These are phyloP conservation scores for Platichthys flesus DNA, from an alignment of 2,113 vertebrate genomes.

Conservation along the genomic window DNA sequence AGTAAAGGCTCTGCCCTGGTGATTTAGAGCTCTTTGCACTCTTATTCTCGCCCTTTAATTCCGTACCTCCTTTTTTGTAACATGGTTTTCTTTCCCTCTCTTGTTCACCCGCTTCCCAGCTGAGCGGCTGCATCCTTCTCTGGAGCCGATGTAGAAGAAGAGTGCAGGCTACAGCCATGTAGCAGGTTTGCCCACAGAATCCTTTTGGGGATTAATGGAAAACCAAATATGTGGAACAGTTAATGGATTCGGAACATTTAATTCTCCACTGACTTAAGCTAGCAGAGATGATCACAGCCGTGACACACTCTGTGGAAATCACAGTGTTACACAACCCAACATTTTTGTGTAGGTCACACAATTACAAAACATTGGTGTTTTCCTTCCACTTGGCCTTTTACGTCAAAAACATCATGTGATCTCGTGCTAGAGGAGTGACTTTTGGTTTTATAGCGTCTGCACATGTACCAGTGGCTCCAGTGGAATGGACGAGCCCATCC, in stretches of 20 bases:
- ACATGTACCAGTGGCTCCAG: constrained; percentile 5
- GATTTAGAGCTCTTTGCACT: constrained; percentile 5
- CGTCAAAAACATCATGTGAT: constrained; percentile 4
- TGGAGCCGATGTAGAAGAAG: constrained; percentile 24
- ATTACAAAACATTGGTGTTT: background rate
- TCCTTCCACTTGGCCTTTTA: background rate
- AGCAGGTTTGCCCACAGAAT: constrained; percentile 38
- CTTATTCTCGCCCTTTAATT: background rate
- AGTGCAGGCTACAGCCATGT: background rate
- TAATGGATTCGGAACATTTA: constrained; percentile 53
- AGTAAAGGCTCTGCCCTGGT: background rate
- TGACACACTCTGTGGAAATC: background rate
- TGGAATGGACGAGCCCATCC: constrained; percentile 8
- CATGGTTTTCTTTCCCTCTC: constrained; percentile 3
- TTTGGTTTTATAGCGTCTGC: constrained; percentile 12
- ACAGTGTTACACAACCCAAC: constrained; percentile 14
- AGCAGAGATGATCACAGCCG: constrained; percentile 27
- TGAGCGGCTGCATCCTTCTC: constrained; percentile 37
- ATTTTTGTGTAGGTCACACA: constrained; percentile 29
- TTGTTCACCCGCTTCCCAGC: background rate
- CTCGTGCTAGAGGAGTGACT: background rate
- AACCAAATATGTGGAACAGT: constrained; percentile 56
- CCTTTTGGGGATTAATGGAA: constrained; percentile 53
- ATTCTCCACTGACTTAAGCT: constrained; percentile 47
- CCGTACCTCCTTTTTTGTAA: background rate